Evolutionary conservation across 1,140 invertebrate species (phyloP).

Genomic region (Ceratosolen fusciceps): DNA sequence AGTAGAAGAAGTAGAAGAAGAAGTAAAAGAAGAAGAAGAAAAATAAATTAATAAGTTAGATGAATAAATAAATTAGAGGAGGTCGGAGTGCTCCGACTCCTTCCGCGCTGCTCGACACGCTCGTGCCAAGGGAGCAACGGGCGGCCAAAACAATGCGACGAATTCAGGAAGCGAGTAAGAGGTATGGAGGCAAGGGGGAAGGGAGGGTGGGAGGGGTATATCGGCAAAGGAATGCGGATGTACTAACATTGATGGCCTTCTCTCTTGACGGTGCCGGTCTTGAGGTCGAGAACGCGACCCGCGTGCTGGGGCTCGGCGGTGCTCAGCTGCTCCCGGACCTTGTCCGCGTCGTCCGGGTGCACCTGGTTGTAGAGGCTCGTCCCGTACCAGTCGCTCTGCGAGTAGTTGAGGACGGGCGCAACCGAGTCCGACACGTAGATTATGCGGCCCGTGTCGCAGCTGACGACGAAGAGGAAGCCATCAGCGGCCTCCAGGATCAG

Average conservation of each 20-base stretch:
- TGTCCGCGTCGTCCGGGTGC: slow-evolving; percentile 98
- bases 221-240: neutral
- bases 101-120: too few species aligned
- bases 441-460: slow-evolving; percentile 96
- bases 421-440: slow-evolving; percentile 99
- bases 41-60: too few species aligned
- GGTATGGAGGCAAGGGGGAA: too few species aligned
- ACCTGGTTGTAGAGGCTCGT: slow-evolving; percentile 95
- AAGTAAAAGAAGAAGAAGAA: too few species aligned
- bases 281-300: slow-evolving; percentile 95
- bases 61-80: neutral
- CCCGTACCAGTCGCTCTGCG: slow-evolving; percentile 97
- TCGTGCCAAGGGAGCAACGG: too few species aligned
- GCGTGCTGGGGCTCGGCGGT: slow-evolving; percentile 97
- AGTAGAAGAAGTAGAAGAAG: too few species aligned
- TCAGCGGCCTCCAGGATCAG: slow-evolving; percentile 98
- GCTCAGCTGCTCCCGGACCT: slow-evolving; percentile 97
- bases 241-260: slow-evolving; percentile 95
- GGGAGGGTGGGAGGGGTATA: too few species aligned
- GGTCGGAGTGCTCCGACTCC: too few species aligned
- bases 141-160: too few species aligned
- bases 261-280: slow-evolving; percentile 98
- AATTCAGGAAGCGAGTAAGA: too few species aligned
- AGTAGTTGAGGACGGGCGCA: slow-evolving; percentile 96
- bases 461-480: slow-evolving; percentile 98